A percentile compares a stretch with the other conserved stretches of the same genome.
phyloP scores from a whole-genome alignment of 2,797 vertebrate genomes.

The Lagocephalus sceleratus region DNA sequence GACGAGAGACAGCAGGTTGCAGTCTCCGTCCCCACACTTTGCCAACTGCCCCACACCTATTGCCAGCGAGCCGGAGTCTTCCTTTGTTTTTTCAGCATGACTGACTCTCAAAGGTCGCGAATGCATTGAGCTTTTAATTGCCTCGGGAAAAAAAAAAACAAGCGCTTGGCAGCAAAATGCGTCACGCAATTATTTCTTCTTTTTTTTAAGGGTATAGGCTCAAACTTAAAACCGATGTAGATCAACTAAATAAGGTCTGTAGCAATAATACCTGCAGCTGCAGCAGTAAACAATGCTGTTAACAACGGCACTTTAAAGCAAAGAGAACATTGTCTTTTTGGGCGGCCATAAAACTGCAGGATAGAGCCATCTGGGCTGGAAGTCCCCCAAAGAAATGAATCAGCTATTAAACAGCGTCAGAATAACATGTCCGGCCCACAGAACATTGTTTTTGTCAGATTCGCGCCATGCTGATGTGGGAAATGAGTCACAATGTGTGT shows the following conservation, averaged over 20 bases:
- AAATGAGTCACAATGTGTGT: conserved; percentile 56
- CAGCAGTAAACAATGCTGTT: conserved; percentile 44
- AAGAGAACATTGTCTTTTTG: conserved; percentile 46
- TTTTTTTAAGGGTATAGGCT: conserved; percentile 22
- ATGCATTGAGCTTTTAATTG: conserved; percentile 71
- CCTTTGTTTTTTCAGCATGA: conserved; percentile 54
- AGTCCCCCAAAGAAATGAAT: conserved; percentile 63
- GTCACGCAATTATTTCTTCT: conserved; percentile 20
- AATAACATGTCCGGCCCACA: conserved; percentile 45
- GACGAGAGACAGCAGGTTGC: conserved; percentile 34
- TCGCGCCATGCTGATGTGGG: conserved; percentile 52
- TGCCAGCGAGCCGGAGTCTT: conserved; percentile 42
- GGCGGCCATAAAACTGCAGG: conserved; percentile 55
- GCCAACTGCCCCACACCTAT: conserved; percentile 27
- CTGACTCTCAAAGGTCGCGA: conserved; percentile 60
- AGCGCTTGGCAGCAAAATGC: conserved; percentile 50
- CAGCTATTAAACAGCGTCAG: conserved; percentile 61
- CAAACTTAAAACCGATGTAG: conserved; percentile 13
- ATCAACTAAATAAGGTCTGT: conserved; percentile 11
- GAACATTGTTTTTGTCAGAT: conserved; percentile 45
- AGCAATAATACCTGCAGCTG: conserved; percentile 18
- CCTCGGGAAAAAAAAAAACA: conserved; percentile 61
- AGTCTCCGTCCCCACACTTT: conserved; percentile 30
- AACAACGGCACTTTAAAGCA: conserved; percentile 23
- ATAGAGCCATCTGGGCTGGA: conserved; percentile 47